Evolutionary conservation across 2,797 vertebrate genomes (phyloP), one percentile per base, ranked within the genome.

Genomic region (Epinephelus awoara): DNA sequence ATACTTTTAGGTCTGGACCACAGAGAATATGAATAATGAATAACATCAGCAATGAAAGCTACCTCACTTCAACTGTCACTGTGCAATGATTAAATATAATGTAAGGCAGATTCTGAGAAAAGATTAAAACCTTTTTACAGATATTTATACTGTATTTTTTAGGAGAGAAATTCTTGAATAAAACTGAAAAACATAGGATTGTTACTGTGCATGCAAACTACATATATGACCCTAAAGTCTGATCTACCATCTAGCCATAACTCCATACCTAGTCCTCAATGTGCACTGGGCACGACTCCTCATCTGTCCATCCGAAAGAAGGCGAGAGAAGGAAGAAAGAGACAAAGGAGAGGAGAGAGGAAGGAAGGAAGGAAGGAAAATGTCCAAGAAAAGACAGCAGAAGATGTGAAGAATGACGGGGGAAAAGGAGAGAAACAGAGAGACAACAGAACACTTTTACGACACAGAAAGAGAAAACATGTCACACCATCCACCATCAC

Each of bases 201-300:
- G 61, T 62, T 70, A 27, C 25, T 23, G 7, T 63, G 47, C 44
- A 70, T 49, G 2, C 29, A 59, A 70, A 61, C 34, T 10, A 46
- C 8, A 65, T 47, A 17, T n/a, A 47, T 54, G 46, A 80, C 72
- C 79, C 75, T 67, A 54, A 46, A 70, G 63, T 88, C 89, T 78
- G 61, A 74, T 85, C 57, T 82, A 72, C 61, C 57, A 49, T 77
- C 90, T 92, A 83, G 78, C 78, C 83, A 75, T 80, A 42, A 81
- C 86, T 89, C 88, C 96, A 92, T 96, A 98, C 97, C 97, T 98
- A 98, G 95, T 99, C 96, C 89, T 98, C 97, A 97, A 96, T 96
- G 96, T 96, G 95, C 96, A 98, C 96, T 92, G 97, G 98, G 95
- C 97, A 98, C 95, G 97, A 97, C 91, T 98, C 95, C 83, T 94